phyloP scores from a whole-genome alignment of 2,797 vertebrate genomes.

The Tenualosa thibaudeaui region DNA sequence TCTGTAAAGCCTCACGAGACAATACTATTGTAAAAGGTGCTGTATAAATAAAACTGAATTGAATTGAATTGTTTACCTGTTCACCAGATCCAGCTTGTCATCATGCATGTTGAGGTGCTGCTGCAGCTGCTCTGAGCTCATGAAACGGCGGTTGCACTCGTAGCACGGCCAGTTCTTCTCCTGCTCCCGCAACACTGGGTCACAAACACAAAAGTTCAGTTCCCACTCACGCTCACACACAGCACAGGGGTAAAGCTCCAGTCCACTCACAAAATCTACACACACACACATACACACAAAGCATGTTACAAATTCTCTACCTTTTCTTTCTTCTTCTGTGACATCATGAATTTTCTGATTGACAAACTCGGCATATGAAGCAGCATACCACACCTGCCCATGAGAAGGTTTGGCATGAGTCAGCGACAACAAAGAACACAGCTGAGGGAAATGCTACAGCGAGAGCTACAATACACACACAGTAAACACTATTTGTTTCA shows the following conservation, averaged over 20 bases:
- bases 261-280: not conserved
- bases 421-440: not conserved
- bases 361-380: constrained; percentile 94
- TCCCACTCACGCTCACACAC: not conserved
- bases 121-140: constrained; percentile 96
- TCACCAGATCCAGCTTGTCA: constrained; percentile 89
- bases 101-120: constrained; percentile 98
- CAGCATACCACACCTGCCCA: constrained; percentile 94
- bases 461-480: not conserved
- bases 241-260: not conserved
- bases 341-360: constrained; percentile 94
- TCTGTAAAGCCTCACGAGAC: no score
- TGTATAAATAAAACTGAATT: no score
- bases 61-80: constrained; percentile 72
- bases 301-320: constrained; percentile 60
- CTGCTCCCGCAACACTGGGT: constrained; percentile 90
- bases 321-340: constrained; percentile 97
- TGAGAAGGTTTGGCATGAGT: not conserved
- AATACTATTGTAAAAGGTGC: no score
- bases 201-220: not conserved
- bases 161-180: constrained; percentile 99
- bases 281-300: not conserved
- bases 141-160: constrained; percentile 93
- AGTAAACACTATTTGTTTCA: no score
- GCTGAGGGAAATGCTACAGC: not conserved